Evolutionary conservation across 2,888 invertebrate genomes (phyloP), one percentile per base, ranked within the genome.

Genomic region (Acronicta leporina): DNA sequence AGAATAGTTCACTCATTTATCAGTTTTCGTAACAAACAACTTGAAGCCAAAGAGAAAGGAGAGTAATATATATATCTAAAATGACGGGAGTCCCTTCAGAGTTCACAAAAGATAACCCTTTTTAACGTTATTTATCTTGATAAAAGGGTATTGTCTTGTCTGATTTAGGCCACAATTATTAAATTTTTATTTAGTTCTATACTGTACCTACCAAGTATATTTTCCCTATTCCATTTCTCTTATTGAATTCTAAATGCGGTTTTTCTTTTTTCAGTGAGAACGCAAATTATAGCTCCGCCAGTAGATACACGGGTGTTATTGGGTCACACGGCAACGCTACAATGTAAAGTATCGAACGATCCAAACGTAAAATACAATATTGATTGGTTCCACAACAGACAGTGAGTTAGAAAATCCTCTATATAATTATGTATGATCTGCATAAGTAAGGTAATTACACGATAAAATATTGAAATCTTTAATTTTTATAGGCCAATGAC

Each of bases 321-420:
- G 65, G 99, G 99, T 20, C 97, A 98, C 77, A 98, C 98, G 52
- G 98, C 99, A 13, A 97, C 98, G 46, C 94, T 99, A 73, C 98
- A 98, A 85, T 99, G 99, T 93, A 98, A 98, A 94, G 98, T 99
- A 64, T 97, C 98, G 40, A 97, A 97, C 83, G 99, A 99, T 92
- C 97, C 98, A 47, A 96, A 96, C 69, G 97, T 98, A 44, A 97
- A 97, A 58, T 98, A 96, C 88, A 97, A 97, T 84, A 96, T 98
- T 73, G 97, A 97, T 84, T 98, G 98, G 98, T 97, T 97, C 89
- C 97, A 98, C 82, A 97, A 98, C 87, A 96, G 96, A 85, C 97
- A 97, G 97, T 97, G 91, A 95, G 96, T 95, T 73, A 54, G 50
- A 48, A 67, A 59, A 48, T n/a, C 45, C 6, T 53, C 56, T 64